These are phyloP conservation scores for Sarcoramphus papa DNA, from an alignment of 2,797 vertebrate genomes.

Conservation along the genomic window DNA sequence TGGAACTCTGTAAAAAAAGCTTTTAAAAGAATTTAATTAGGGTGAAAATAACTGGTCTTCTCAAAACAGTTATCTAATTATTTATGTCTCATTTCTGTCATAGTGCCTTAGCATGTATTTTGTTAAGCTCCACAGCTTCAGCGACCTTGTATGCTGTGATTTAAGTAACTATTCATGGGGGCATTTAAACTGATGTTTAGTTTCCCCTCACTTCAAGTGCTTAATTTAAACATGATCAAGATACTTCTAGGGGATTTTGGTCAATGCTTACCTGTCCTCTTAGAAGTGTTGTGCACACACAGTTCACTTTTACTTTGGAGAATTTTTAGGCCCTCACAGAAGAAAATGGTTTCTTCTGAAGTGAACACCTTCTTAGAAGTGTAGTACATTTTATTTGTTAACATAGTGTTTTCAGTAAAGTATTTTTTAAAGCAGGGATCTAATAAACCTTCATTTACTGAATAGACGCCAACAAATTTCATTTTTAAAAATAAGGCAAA, in stretches of 20 bases:
- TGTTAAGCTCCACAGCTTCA: neutral
- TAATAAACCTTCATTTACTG: neutral
- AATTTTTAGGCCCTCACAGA: neutral
- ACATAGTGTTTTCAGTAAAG: neutral
- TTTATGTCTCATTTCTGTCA: neutral
- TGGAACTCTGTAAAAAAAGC: neutral
- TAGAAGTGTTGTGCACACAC: neutral
- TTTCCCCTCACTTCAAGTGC: neutral
- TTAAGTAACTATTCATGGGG: neutral
- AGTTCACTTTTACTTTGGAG: neutral
- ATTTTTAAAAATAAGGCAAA: neutral
- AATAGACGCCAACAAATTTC: neutral
- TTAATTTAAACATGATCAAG: neutral
- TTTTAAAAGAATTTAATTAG: neutral
- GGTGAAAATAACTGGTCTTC: neutral
- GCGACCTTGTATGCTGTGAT: neutral
- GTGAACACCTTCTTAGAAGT: neutral
- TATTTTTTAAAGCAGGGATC: neutral
- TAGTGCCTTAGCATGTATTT: neutral
- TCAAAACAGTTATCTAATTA: neutral
- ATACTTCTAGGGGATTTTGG: neutral
- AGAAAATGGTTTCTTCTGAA: neutral
- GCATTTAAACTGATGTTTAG: neutral
- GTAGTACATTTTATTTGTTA: neutral
- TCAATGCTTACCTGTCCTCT: neutral